phyloP scores from a whole-genome alignment of 1,140 invertebrate species.

The Zaprionus camerounensis region DNA sequence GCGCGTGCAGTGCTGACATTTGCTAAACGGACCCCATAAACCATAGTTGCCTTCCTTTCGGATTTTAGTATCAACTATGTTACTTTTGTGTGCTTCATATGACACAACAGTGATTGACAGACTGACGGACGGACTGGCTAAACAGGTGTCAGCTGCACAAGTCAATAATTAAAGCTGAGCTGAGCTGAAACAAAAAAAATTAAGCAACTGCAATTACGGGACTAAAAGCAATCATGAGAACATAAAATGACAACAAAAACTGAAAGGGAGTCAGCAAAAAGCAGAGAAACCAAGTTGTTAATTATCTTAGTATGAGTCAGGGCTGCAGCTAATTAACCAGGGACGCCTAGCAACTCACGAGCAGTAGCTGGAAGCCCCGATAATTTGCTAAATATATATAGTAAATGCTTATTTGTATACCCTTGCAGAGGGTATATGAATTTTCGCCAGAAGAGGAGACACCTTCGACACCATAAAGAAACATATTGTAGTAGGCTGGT shows the following conservation, averaged over 20 bases:
- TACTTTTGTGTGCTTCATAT: not conserved
- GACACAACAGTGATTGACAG: not conserved
- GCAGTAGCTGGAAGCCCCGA: not conserved
- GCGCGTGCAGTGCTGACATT: not conserved
- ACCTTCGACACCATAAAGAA: no score
- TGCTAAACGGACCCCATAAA: not conserved
- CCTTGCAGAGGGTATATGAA: no score
- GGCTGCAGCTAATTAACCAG: slow-evolving; percentile 32
- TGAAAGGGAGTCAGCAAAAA: not conserved
- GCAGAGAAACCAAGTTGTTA: slow-evolving; percentile 32
- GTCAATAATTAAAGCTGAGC: slow-evolving; percentile 58
- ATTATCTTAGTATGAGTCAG: slow-evolving; percentile 42
- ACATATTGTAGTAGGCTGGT: no score
- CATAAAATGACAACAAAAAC: slow-evolving; percentile 18
- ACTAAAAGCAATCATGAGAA: slow-evolving; percentile 39
- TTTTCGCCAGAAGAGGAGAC: no score
- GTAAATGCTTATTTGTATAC: no score
- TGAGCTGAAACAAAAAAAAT: slow-evolving; percentile 40
- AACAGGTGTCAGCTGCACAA: slow-evolving; percentile 54
- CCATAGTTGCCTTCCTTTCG: not conserved
- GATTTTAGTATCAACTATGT: not conserved
- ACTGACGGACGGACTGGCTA: not conserved
- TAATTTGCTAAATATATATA: slow-evolving; percentile 3
- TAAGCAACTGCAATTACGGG: slow-evolving; percentile 59
- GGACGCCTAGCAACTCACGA: slow-evolving; percentile 23